phyloP scores from a whole-genome alignment of 2,888 invertebrate genomes.

The Melanargia galathea region DNA sequence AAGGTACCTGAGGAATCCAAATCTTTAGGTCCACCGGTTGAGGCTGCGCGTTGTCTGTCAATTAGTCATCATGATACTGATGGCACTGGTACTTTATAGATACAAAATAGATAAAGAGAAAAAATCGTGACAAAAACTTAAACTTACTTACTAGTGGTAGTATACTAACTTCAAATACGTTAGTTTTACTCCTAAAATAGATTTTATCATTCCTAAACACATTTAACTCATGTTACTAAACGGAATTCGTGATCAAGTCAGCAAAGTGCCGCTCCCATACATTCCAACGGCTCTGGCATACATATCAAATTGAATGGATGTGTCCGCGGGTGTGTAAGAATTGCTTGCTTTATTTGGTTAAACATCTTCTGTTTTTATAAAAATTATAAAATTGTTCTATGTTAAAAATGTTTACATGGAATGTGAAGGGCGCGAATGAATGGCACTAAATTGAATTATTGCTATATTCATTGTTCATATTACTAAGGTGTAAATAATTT shows the following conservation, averaged over 20 bases:
- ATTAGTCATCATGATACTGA: too few relatives aligned
- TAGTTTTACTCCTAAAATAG: not conserved
- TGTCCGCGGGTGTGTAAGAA: constrained; percentile 43
- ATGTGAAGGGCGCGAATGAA: not conserved
- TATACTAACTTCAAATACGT: not conserved
- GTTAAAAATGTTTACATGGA: constrained; percentile 4
- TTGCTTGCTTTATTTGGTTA: constrained; percentile 20
- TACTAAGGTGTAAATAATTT: constrained; percentile 4
- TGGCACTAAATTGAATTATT: constrained; percentile 7
- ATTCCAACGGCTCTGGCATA: constrained; percentile 61
- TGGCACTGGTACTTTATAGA: too few relatives aligned
- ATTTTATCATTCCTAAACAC: constrained; percentile 16
- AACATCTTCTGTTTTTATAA: constrained; percentile 6
- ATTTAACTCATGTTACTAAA: constrained; percentile 30
- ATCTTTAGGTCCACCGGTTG: too few relatives aligned
- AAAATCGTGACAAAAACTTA: not conserved
- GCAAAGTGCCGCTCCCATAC: constrained; percentile 56
- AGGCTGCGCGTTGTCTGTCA: too few relatives aligned
- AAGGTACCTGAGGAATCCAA: too few relatives aligned
- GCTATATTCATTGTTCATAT: not conserved
- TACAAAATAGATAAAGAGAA: too few relatives aligned
- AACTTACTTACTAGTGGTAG: not conserved
- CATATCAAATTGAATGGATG: constrained; percentile 44
- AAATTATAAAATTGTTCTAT: too few relatives aligned
- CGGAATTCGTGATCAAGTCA: constrained; percentile 50